Percentiles rank a stretch among this genome's conserved stretches.
These are phyloP conservation scores for Myrmophylax atrothorax DNA, from an alignment of 2,113 vertebrate genomes.

Conservation along the genomic window DNA sequence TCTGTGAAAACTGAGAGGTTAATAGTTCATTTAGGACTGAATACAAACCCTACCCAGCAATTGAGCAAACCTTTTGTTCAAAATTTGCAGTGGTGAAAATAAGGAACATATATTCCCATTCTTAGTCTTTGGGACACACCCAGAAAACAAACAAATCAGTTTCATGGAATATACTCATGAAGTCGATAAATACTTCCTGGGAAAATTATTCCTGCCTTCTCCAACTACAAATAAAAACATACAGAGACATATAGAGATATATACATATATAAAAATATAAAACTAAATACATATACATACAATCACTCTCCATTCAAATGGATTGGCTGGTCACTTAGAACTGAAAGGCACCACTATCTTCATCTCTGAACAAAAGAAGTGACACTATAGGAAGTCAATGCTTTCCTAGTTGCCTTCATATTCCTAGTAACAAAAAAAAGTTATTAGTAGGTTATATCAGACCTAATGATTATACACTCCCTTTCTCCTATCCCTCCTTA, in stretches of 20 bases:
- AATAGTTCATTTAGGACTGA: neutral
- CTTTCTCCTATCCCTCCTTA: neutral
- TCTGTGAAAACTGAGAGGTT: neutral
- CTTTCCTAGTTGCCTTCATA: neutral
- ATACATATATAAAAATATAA: accelerated
- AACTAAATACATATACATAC: no score
- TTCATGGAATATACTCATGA: neutral
- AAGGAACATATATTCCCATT: neutral
- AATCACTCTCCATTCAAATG: neutral
- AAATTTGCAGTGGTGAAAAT: neutral
- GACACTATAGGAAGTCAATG: neutral
- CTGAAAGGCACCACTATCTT: neutral
- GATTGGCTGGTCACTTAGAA: neutral
- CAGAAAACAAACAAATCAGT: neutral
- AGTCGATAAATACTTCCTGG: neutral
- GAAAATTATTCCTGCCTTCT: neutral
- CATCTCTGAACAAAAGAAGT: neutral
- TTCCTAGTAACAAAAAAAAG: neutral
- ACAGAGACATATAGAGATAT: neutral
- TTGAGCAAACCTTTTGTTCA: neutral
- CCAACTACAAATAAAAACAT: neutral
- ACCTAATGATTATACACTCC: neutral
- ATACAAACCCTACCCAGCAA: neutral
- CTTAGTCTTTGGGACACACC: neutral
- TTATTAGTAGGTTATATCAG: neutral